Percentiles rank a stretch among this genome's conserved stretches.
phyloP scores from a whole-genome alignment of 2,888 invertebrate genomes.

The Monopis laevigella region DNA sequence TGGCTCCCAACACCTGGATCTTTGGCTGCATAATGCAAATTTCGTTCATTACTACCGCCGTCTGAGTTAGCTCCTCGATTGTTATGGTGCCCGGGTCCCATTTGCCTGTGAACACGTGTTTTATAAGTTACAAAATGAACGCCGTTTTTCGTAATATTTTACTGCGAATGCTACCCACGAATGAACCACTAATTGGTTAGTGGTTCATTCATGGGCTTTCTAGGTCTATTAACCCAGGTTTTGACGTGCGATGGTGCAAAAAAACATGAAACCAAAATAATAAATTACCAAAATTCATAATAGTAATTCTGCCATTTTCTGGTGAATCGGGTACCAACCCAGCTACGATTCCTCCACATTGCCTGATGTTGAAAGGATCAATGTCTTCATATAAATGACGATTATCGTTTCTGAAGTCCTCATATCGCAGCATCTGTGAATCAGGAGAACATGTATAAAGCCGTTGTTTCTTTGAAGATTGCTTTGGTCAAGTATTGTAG shows the following conservation, averaged over 20 bases:
- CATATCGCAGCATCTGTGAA: constrained; percentile 50
- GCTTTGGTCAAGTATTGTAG: too few relatives aligned
- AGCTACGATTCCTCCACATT: constrained; percentile 19
- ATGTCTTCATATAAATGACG: constrained; percentile 38
- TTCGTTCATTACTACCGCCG: constrained; percentile 51
- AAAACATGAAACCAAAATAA: too few relatives aligned
- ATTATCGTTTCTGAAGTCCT: constrained; percentile 42
- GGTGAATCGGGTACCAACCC: constrained; percentile 50
- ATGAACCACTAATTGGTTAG: too few relatives aligned
- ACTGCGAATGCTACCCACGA: too few relatives aligned
- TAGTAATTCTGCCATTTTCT: constrained; percentile 41
- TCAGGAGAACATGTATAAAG: too few relatives aligned
- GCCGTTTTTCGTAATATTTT: too few relatives aligned
- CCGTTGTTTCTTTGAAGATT: too few relatives aligned
- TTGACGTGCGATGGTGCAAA: too few relatives aligned
- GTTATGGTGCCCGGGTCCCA: constrained; percentile 44
- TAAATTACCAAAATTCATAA: constrained; percentile 49
- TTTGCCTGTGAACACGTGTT: too few relatives aligned
- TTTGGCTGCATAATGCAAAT: constrained; percentile 51
- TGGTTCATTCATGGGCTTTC: too few relatives aligned
- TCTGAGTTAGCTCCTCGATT: constrained; percentile 45
- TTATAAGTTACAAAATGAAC: too few relatives aligned
- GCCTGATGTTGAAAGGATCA: constrained; percentile 27
- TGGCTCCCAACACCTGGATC: constrained; percentile 51
- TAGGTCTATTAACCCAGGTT: too few relatives aligned